Percentiles rank a stretch among this genome's conserved stretches.
Conservation (phyloP, 2,113 vertebrate species). For the Lagopus leucura region DNA sequence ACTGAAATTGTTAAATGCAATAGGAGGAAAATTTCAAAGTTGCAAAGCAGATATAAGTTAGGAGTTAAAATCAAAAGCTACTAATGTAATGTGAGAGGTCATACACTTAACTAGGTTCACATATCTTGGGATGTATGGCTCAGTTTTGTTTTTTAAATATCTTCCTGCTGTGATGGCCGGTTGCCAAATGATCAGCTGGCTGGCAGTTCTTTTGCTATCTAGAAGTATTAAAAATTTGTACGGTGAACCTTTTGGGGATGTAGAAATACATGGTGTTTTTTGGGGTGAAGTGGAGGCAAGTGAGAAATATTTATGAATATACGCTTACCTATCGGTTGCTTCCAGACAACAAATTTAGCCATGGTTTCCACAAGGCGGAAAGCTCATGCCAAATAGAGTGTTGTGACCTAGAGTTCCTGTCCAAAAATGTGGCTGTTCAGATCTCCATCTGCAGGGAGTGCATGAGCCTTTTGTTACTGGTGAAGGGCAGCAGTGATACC, state of each 20-base stretch:
- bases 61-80: neutral
- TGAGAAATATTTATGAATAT: neutral
- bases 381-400: no score
- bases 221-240: neutral
- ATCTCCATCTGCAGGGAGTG: no score
- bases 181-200: slow-evolving; percentile 3
- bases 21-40: neutral
- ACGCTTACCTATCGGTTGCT: no score
- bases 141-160: neutral
- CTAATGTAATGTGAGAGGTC: neutral
- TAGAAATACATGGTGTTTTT: neutral
- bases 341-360: no score
- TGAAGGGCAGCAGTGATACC: no score
- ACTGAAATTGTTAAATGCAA: neutral
- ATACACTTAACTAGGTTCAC: neutral
- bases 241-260: neutral
- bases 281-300: accelerated
- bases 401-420: no score
- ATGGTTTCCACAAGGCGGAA: no score
- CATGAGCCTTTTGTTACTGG: no score
- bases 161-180: neutral
- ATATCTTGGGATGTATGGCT: neutral
- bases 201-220: neutral
- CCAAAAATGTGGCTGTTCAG: no score
- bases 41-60: neutral